Conservation (phyloP, 2,113 vertebrate genomes). For the Cyanoliseus patagonus region DNA sequence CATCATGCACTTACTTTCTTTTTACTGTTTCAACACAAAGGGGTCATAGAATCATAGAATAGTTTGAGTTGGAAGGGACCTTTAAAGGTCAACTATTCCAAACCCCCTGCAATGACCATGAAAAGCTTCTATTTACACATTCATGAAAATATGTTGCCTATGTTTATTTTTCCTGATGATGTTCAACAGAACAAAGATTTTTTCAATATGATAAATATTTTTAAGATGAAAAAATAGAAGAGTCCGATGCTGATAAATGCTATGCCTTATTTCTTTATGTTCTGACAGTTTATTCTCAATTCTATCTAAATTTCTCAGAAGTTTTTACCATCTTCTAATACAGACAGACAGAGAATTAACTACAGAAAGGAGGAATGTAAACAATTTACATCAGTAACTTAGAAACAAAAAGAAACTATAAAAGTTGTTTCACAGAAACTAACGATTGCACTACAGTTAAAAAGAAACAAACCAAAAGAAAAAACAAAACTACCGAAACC, state of each 20-base stretch:
- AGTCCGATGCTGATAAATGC: background rate
- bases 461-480: background rate
- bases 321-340: background rate
- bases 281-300: background rate
- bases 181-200: background rate
- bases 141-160: background rate
- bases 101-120: background rate
- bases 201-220: background rate
- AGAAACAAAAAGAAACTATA: background rate
- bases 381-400: background rate
- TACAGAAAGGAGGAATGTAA: background rate
- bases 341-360: background rate
- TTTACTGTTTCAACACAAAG: background rate
- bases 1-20: background rate
- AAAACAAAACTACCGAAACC: background rate
- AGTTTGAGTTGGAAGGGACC: background rate
- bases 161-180: background rate
- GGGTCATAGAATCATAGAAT: background rate
- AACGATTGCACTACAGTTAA: background rate
- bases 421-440: background rate
- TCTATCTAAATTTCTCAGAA: background rate
- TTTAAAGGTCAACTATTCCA: background rate
- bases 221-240: background rate
- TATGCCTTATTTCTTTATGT: background rate
- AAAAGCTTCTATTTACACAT: background rate